phyloP scores from a whole-genome alignment of 2,113 vertebrate species.

The Lophius piscatorius region DNA sequence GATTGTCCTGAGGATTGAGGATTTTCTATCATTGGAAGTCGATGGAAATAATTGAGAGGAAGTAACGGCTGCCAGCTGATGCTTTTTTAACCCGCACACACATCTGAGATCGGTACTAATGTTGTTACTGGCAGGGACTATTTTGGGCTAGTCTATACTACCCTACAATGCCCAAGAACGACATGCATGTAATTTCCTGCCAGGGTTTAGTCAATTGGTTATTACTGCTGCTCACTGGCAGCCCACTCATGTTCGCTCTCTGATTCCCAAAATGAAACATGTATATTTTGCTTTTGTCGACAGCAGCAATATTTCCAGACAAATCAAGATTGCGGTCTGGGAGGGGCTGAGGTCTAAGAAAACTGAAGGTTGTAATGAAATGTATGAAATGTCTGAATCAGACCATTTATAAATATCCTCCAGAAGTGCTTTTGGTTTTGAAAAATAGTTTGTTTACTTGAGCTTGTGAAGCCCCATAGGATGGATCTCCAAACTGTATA shows the following conservation, averaged over 20 bases:
- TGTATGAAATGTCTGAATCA: conserved; percentile 55
- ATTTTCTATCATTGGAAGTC: conserved; percentile 62
- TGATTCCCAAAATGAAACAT: conserved; percentile 71
- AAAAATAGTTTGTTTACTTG: conserved; percentile 75
- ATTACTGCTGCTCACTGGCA: conserved; percentile 69
- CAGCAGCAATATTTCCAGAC: conserved; percentile 69
- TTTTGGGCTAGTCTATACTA: conserved; percentile 69
- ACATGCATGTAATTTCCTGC: conserved; percentile 78
- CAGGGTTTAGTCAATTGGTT: conserved; percentile 64
- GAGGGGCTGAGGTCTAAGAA: conserved; percentile 43
- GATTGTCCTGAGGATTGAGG: conserved; percentile 64
- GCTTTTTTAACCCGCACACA: conserved; percentile 57
- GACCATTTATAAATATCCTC: conserved; percentile 71
- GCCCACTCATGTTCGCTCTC: conserved; percentile 64
- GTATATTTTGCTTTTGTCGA: conserved; percentile 77
- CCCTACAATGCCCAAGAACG: conserved; percentile 66
- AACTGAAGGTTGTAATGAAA: conserved; percentile 59
- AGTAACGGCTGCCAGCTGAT: conserved; percentile 51
- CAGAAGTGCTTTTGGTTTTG: conserved; percentile 64
- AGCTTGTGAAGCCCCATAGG: conserved; percentile 46
- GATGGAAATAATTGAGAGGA: conserved; percentile 75
- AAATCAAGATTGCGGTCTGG: conserved; percentile 63
- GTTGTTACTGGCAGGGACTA: conserved; percentile 70
- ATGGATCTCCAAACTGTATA: conserved; percentile 74
- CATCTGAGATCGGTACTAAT: conserved; percentile 69